These are phyloP conservation scores for Orchesella flavescens DNA, from an alignment of 2,888 invertebrate genomes.

Conservation along the genomic window DNA sequence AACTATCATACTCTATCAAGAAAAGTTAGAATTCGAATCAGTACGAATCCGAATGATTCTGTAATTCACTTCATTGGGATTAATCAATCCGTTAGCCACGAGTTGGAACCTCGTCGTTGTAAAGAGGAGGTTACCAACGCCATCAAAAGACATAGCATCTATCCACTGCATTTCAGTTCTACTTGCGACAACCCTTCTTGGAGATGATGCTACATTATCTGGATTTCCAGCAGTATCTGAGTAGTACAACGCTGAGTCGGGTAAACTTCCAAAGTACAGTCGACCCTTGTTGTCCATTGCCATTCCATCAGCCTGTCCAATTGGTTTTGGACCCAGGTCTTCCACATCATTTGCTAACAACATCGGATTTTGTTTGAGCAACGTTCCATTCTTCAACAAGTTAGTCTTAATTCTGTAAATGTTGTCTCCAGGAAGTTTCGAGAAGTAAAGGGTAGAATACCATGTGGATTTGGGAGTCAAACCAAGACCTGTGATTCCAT, in stretches of 20 bases:
- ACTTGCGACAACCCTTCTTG: neutral
- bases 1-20: no score
- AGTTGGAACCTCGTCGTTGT: conserved; percentile 30
- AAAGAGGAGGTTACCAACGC: conserved; percentile 14
- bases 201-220: neutral
- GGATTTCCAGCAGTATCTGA: conserved; percentile 29
- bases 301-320: conserved; percentile 37
- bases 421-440: conserved; percentile 39
- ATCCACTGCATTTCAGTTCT: conserved; percentile 38
- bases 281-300: conserved; percentile 48
- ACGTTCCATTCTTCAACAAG: neutral
- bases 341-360: neutral
- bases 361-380: conserved; percentile 28
- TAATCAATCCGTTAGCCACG: neutral
- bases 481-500: conserved; percentile 46
- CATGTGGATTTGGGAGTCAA: conserved; percentile 27
- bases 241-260: conserved; percentile 36
- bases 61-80: conserved; percentile 36
- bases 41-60: conserved; percentile 34
- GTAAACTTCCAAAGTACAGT: conserved; percentile 38
- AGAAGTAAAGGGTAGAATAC: conserved; percentile 37
- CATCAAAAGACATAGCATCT: conserved; percentile 34
- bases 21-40: conserved; percentile 2
- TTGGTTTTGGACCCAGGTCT: conserved; percentile 39
- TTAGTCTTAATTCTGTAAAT: conserved; percentile 30